Conservation (phyloP, 1,140 invertebrate species). For the Polyergus mexicanus region DNA sequence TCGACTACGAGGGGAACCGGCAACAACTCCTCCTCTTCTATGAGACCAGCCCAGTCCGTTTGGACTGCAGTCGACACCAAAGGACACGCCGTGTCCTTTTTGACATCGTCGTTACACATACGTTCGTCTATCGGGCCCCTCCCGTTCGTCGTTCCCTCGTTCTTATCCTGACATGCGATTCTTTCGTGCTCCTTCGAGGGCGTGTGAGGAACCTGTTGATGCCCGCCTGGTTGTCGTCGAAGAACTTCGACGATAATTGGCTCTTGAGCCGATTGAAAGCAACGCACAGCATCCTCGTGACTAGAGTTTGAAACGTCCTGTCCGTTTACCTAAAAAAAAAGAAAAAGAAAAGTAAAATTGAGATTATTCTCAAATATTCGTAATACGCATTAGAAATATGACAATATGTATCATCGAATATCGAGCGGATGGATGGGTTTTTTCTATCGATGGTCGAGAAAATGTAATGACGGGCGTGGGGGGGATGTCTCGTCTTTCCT, state of each 20-base stretch:
- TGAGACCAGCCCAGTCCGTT: constrained; percentile 85
- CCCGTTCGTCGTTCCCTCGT: constrained; percentile 60
- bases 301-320: constrained; percentile 90
- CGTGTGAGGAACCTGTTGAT: constrained; percentile 74
- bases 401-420: neutral
- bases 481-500: neutral
- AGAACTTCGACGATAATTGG: constrained; percentile 91
- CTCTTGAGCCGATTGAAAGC: constrained; percentile 90
- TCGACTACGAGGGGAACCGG: constrained; percentile 78
- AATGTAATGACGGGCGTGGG: neutral
- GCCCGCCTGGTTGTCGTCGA: constrained; percentile 84
- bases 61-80: constrained; percentile 86
- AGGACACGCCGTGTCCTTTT: constrained; percentile 57
- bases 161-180: constrained; percentile 65
- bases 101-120: constrained; percentile 52
- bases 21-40: constrained; percentile 82
- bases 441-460: neutral
- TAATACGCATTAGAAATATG: neutral
- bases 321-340: constrained; percentile 89
- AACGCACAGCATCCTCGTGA: constrained; percentile 91
- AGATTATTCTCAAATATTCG: neutral
- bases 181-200: constrained; percentile 73
- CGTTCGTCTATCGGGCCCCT: constrained; percentile 62
- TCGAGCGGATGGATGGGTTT: neutral
- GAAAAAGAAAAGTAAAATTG: neutral